Percentiles rank a stretch among this genome's conserved stretches.
phyloP scores from a whole-genome alignment of 2,113 vertebrate species.

The Rostratula benghalensis region DNA sequence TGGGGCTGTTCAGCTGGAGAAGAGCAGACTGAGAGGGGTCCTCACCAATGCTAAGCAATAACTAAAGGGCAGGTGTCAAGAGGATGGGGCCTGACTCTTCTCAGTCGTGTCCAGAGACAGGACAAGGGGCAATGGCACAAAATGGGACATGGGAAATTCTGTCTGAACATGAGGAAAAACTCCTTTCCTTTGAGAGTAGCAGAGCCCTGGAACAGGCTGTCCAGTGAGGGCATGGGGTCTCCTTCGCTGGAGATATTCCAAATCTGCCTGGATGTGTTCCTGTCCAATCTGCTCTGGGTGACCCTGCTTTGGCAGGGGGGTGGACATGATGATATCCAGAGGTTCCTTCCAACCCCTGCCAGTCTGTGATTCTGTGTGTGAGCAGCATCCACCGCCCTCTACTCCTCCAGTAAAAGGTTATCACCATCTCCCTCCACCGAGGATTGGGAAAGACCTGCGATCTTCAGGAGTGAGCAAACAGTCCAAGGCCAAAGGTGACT shows the following conservation, averaged over 20 bases:
- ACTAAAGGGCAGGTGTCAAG: not conserved
- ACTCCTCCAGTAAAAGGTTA: not conserved
- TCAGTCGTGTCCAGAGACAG: not conserved
- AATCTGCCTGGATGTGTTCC: not conserved
- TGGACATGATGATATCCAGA: not conserved
- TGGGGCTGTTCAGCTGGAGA: not conserved
- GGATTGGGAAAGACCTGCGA: not conserved
- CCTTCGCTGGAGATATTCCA: not conserved
- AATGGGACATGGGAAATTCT: not conserved
- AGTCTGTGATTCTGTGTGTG: not conserved
- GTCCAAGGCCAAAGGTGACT: not conserved
- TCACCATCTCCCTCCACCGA: fast-evolving
- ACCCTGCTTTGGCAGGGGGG: not conserved
- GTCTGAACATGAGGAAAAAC: not conserved
- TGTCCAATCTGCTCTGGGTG: not conserved
- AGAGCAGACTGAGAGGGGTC: too few relatives aligned
- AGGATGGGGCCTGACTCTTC: not conserved
- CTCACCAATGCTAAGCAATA: not conserved
- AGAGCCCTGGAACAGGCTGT: not conserved
- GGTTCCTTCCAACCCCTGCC: too few relatives aligned
- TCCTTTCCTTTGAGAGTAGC: not conserved
- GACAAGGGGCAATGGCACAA: not conserved
- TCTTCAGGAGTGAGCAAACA: not conserved
- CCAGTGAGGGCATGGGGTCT: not conserved
- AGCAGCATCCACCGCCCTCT: not conserved